Evolutionary conservation across 2,797 vertebrate genomes (phyloP), one percentile per base, ranked within the genome.

Genomic region (Myripristis jacobus): DNA sequence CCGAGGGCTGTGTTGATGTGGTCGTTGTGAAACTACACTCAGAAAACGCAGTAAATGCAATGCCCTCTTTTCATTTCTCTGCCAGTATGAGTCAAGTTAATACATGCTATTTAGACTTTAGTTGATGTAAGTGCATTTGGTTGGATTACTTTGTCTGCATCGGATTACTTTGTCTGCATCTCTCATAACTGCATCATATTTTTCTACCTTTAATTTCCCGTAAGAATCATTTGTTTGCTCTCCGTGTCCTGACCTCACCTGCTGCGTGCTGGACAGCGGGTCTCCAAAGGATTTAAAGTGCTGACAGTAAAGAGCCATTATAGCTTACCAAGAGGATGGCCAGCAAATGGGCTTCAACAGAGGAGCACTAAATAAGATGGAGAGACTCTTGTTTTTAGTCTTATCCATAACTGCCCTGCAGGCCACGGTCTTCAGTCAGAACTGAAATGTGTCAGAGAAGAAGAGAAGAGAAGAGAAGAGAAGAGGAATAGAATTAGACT

Each of bases 341-440:
- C 64, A 1, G 83, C 76, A 88, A 91, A 87, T 85, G 79, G 80
- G 74, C 80, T 68, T 73, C 75, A 79, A 82, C 60, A 21, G 58
- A 79, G 77, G 27, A 74, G 58, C 69, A 66, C 82, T 86, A 83
- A 94, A 93, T 95, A 91, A 95, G 94, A 91, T 93, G 94, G 86
- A 94, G 70, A 61, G 92, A 84, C 80, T 88, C 91, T 38, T 71
- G 87, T 82, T 82, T 93, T 92, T 67, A 81, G 5, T 63, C 70
- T 52, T 75, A 75, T 86, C 75, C 67, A 76, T 83, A 79, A 63
- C 44, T 59, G 57, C 66, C 73, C 57, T 70, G 31, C 19, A 61
- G 79, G 77, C 50, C 13, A 22, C 0, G 25, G 52, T 62, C 58
- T 70, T 16, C 38, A 70, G 69, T 76, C 50, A 29, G 75, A 73